Evolutionary conservation across 2,113 vertebrate genomes (phyloP).

Genomic region (Ibidorhyncha struthersii): DNA sequence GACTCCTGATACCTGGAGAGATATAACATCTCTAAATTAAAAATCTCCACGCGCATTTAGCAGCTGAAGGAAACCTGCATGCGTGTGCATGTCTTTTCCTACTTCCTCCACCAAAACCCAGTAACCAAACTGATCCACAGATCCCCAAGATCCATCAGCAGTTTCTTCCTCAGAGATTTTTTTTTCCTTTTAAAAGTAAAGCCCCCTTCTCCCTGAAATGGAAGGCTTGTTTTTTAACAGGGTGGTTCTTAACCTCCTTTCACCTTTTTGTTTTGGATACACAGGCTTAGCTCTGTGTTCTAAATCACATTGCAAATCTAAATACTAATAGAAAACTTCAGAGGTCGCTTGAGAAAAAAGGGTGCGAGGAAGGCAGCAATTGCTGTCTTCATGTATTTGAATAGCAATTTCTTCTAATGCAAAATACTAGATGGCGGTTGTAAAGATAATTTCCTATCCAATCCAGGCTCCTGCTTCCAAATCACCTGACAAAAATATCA

Average conservation of each 20-base stretch:
- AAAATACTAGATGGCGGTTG: not conserved
- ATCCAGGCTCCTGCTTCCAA: slow-evolving; percentile 13
- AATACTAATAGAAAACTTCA: not conserved
- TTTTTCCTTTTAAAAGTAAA: not conserved
- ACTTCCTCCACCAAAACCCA: not conserved
- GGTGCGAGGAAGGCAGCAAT: not conserved
- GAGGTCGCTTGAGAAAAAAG: not conserved
- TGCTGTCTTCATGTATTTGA: not conserved
- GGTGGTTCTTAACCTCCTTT: not conserved
- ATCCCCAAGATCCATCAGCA: not conserved
- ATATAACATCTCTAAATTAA: not conserved
- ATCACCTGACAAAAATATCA: slow-evolving; percentile 42
- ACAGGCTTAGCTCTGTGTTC: not conserved
- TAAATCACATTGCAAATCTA: not conserved
- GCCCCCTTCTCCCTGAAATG: not conserved
- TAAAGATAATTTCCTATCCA: slow-evolving; percentile 1
- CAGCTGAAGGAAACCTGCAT: not conserved
- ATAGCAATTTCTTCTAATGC: not conserved
- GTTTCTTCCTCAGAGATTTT: not conserved
- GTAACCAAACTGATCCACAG: not conserved
- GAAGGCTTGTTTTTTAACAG: not conserved
- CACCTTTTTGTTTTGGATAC: not conserved
- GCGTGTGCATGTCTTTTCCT: not conserved
- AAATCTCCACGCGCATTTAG: not conserved
- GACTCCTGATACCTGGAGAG: not conserved